A percentile compares a stretch with the other conserved stretches of the same genome.
Conservation (phyloP, 2,113 vertebrate species). For the Perognathus longimembris region DNA sequence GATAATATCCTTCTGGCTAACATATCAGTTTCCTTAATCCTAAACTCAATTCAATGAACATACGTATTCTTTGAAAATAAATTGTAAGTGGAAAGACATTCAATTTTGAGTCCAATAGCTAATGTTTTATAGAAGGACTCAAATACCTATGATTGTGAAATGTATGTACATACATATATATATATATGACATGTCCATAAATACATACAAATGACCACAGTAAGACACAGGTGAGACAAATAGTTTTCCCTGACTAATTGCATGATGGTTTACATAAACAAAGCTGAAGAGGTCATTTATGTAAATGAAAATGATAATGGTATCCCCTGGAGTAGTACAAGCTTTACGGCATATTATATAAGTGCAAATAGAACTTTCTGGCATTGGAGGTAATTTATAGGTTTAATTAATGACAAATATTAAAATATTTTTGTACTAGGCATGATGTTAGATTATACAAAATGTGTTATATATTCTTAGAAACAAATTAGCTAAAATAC, state of each 20-base stretch:
- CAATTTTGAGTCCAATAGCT: background rate
- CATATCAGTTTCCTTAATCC: background rate
- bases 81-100: background rate
- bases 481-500: background rate
- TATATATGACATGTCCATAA: background rate
- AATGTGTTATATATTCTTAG: background rate
- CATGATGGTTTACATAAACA: background rate
- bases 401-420: slow-evolving; percentile 3
- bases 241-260: background rate
- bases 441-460: background rate
- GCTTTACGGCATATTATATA: background rate
- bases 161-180: background rate
- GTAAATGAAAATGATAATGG: background rate
- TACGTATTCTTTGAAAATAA: background rate
- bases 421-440: background rate
- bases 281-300: background rate
- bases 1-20: background rate
- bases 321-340: background rate
- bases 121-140: background rate
- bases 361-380: background rate
- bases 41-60: background rate
- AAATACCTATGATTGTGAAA: background rate
- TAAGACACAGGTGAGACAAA: background rate
- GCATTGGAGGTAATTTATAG: background rate
- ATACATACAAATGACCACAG: background rate